These are phyloP conservation scores for Lasioglossum vierecki DNA, from an alignment of 2,888 invertebrate species.

Conservation along the genomic window DNA sequence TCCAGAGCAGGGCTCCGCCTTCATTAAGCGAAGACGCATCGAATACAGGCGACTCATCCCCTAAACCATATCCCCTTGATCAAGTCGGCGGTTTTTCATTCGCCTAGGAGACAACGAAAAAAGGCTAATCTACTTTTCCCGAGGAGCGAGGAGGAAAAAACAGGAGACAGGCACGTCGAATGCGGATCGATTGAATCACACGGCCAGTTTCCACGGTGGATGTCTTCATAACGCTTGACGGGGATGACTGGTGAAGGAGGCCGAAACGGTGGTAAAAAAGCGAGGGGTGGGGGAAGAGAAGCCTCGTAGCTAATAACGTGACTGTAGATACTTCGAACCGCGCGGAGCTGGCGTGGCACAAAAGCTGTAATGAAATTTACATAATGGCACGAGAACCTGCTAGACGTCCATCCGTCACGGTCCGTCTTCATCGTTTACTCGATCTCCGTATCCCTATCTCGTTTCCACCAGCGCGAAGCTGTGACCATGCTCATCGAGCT, in stretches of 20 bases:
- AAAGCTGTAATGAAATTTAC: constrained; percentile 76
- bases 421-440: constrained; percentile 66
- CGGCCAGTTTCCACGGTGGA: constrained; percentile 20
- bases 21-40: constrained; percentile 7
- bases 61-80: constrained; percentile 16
- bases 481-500: neutral
- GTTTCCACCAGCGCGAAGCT: neutral
- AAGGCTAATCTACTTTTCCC: constrained; percentile 5
- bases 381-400: constrained; percentile 69
- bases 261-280: constrained; percentile 25
- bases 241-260: constrained; percentile 32
- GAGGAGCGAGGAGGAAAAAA: neutral
- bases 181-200: constrained; percentile 8
- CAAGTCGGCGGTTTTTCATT: constrained; percentile 22
- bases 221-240: constrained; percentile 51
- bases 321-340: constrained; percentile 34
- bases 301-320: constrained; percentile 67
- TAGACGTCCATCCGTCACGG: constrained; percentile 69
- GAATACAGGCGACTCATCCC: neutral
- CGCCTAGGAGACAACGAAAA: neutral
- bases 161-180: constrained; percentile 8
- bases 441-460: constrained; percentile 22
- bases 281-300: constrained; percentile 33
- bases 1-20: neutral
- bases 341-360: constrained; percentile 46